phyloP scores from a whole-genome alignment of 30 jellyfish, hydroid and myxozoan genomes.

The Catostylus mosaicus region DNA sequence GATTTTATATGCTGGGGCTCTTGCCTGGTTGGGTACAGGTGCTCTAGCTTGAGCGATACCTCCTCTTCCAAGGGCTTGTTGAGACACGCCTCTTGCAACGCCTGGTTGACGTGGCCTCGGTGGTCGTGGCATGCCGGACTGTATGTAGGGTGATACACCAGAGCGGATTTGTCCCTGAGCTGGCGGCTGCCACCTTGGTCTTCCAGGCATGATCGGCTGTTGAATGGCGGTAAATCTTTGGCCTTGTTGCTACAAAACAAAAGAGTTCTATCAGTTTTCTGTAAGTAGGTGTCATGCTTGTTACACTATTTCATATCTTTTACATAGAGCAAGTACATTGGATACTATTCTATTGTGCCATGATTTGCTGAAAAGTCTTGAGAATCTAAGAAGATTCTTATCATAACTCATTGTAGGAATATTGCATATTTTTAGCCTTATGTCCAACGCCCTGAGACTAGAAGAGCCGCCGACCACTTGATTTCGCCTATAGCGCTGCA shows the following conservation, averaged over 20 bases:
- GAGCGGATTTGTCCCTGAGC: constrained; percentile 57
- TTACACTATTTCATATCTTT: no score
- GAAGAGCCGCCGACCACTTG: no score
- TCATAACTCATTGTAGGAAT: no score
- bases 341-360: neutral
- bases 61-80: constrained; percentile 47
- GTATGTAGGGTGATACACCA: constrained; percentile 34
- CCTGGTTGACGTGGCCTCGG: constrained; percentile 54
- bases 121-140: constrained; percentile 47
- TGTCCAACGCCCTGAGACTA: no score
- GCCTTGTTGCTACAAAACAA: neutral
- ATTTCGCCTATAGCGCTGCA: no score
- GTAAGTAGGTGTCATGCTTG: no score
- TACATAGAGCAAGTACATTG: no score
- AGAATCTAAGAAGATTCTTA: no score
- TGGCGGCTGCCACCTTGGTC: constrained; percentile 71
- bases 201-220: constrained; percentile 58
- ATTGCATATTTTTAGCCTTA: no score
- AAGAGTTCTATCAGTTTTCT: no score
- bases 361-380: no score
- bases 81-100: constrained; percentile 57
- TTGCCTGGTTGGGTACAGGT: constrained; percentile 65
- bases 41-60: constrained; percentile 60
- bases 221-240: constrained; percentile 75
- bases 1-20: constrained; percentile 72